Evolutionary conservation across 2,113 vertebrate species (phyloP).

Genomic region (Triplophysa tibetana): DNA sequence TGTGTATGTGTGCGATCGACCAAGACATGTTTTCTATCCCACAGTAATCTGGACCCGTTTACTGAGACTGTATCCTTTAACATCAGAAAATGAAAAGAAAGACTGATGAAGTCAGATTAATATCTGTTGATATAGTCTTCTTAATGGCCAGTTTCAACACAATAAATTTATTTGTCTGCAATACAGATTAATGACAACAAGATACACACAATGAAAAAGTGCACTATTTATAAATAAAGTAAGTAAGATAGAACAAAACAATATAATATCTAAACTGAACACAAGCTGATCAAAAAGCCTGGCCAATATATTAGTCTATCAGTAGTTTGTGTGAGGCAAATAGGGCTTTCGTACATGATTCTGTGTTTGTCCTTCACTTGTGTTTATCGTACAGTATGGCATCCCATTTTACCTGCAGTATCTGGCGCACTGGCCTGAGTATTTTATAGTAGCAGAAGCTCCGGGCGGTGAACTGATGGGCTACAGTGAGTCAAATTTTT

Average conservation of each 20-base stretch:
- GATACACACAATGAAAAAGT: too few relatives aligned
- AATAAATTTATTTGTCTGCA: too few relatives aligned
- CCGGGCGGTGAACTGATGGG: slow-evolving; percentile 96
- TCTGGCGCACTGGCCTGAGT: slow-evolving; percentile 96
- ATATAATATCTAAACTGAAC: too few relatives aligned
- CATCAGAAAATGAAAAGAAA: too few relatives aligned
- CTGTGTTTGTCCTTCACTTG: slow-evolving; percentile 53
- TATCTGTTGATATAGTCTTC: too few relatives aligned
- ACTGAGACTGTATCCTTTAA: slow-evolving; percentile 93
- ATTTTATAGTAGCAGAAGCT: slow-evolving; percentile 94
- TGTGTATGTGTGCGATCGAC: not conserved
- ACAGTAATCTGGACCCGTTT: slow-evolving; percentile 92
- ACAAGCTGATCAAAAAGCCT: not conserved
- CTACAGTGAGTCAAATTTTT: slow-evolving; percentile 80
- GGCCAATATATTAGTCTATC: not conserved
- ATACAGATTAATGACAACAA: too few relatives aligned
- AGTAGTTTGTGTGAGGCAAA: not conserved
- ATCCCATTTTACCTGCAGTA: slow-evolving; percentile 97
- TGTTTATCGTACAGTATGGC: slow-evolving; percentile 79
- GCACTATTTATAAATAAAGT: too few relatives aligned
- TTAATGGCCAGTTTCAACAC: too few relatives aligned
- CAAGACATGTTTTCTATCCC: slow-evolving; percentile 39
- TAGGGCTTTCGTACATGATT: not conserved
- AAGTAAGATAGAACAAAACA: too few relatives aligned
- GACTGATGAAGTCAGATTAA: too few relatives aligned